A percentile compares a stretch with the other conserved stretches of the same genome.
These are phyloP conservation scores for Agrenia bidenticulata DNA, from an alignment of 2,888 invertebrate genomes.

Conservation along the genomic window DNA sequence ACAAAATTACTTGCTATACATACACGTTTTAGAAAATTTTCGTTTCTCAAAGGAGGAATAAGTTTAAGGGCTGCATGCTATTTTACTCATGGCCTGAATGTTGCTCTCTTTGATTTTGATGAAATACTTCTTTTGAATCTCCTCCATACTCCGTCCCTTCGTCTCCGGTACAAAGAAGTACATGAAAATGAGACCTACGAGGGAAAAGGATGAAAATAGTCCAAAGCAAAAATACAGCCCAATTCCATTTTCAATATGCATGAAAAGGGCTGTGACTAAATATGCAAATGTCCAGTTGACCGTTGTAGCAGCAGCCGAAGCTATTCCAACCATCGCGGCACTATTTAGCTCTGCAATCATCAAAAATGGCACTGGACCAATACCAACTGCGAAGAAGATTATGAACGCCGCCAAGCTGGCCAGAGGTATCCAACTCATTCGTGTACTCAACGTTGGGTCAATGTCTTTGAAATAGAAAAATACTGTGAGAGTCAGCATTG, in stretches of 20 bases:
- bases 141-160: conserved; percentile 1
- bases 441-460: conserved; percentile 35
- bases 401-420: conserved; percentile 73
- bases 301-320: conserved; percentile 73
- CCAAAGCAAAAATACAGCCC: conserved; percentile 71
- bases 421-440: conserved; percentile 71
- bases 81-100: no score
- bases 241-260: conserved; percentile 61
- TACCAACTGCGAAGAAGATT: conserved; percentile 75
- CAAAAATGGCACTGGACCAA: conserved; percentile 81
- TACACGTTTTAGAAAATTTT: no score
- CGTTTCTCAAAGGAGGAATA: no score
- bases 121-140: not conserved
- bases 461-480: conserved; percentile 66
- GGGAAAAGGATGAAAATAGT: conserved; percentile 71
- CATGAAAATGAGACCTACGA: conserved; percentile 61
- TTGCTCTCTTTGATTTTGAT: no score
- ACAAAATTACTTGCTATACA: no score
- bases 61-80: no score
- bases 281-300: conserved; percentile 75
- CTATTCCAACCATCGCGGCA: conserved; percentile 57
- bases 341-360: conserved; percentile 62
- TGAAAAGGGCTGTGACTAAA: conserved; percentile 55
- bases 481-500: conserved; percentile 68
- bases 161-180: not conserved